A percentile compares a stretch with the other conserved stretches of the same genome.
These are phyloP conservation scores for Phortica okadai DNA, from an alignment of 2,888 invertebrate species.

Conservation along the genomic window DNA sequence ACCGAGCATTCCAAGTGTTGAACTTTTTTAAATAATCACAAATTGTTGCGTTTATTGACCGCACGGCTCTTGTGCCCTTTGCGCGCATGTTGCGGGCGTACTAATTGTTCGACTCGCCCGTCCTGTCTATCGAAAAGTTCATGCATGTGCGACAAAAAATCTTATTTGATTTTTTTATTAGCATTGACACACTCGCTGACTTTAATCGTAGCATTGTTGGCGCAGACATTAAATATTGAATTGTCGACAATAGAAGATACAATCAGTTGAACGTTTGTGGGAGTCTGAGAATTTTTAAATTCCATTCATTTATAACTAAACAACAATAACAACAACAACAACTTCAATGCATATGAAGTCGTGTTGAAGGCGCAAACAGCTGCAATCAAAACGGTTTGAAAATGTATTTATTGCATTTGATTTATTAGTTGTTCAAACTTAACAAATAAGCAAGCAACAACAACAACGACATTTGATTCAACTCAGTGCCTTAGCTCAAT, in stretches of 20 bases:
- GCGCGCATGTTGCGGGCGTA: neutral
- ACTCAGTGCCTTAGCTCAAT: conserved; percentile 5
- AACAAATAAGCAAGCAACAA: conserved; percentile 13
- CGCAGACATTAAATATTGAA: neutral
- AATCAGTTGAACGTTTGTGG: neutral
- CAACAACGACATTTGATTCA: neutral
- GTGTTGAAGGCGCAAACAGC: neutral
- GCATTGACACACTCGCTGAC: conserved; percentile 62
- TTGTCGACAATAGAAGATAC: neutral
- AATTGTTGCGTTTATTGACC: conserved; percentile 66
- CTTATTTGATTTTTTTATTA: conserved; percentile 60
- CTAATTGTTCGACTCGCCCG: neutral
- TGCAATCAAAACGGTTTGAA: neutral
- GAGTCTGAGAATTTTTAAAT: neutral
- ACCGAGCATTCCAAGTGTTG: conserved; percentile 44
- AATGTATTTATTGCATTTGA: conserved; percentile 25
- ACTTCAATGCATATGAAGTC: neutral
- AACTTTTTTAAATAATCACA: conserved; percentile 42
- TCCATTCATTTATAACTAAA: neutral
- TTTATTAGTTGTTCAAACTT: conserved; percentile 14
- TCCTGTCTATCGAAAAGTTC: neutral
- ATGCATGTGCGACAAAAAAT: conserved; percentile 53
- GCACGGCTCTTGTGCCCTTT: neutral
- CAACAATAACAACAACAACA: conserved; percentile 10
- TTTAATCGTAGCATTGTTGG: conserved; percentile 60